Conservation (phyloP, 2,797 vertebrate genomes). For the Pogonophryne albipinna region DNA sequence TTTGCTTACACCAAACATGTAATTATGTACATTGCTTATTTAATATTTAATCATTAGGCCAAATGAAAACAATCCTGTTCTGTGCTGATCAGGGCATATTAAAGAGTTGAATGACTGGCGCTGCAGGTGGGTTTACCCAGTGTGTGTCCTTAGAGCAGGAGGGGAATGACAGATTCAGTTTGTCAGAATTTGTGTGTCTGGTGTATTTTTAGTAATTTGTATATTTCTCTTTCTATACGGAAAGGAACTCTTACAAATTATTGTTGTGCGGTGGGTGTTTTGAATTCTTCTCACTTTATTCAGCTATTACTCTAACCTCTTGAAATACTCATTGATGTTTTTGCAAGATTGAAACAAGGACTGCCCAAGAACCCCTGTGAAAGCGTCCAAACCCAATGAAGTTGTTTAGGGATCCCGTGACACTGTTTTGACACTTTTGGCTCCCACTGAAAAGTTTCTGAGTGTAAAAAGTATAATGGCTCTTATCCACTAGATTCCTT, state of each 20-base stretch:
- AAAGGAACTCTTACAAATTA: slow-evolving; percentile 21
- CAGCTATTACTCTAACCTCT: slow-evolving; percentile 23
- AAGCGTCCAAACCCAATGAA: slow-evolving; percentile 55
- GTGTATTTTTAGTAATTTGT: slow-evolving; percentile 38
- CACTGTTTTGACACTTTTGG: slow-evolving; percentile 69
- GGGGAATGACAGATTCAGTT: slow-evolving; percentile 20
- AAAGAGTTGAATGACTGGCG: slow-evolving; percentile 65
- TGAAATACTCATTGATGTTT: slow-evolving; percentile 36
- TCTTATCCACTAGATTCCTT: slow-evolving; percentile 56
- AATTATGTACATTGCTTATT: slow-evolving; percentile 75
- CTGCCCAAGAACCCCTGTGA: slow-evolving; percentile 14
- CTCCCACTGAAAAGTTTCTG: slow-evolving; percentile 58
- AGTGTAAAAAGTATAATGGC: slow-evolving; percentile 62
- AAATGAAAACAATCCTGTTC: slow-evolving; percentile 76
- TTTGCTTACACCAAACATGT: slow-evolving; percentile 73
- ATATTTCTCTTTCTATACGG: slow-evolving; percentile 14
- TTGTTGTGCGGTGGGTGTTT: slow-evolving; percentile 23
- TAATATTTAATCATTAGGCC: slow-evolving; percentile 81
- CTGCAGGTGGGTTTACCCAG: slow-evolving; percentile 54
- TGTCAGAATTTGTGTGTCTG: slow-evolving; percentile 33
- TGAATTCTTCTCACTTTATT: slow-evolving; percentile 7
- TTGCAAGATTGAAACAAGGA: slow-evolving; percentile 37
- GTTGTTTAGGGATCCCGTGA: slow-evolving; percentile 66
- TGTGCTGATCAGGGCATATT: slow-evolving; percentile 67
- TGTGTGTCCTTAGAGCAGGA: slow-evolving; percentile 54